phyloP scores from a whole-genome alignment of 1,140 invertebrate species.

The Drosophila arawakana region DNA sequence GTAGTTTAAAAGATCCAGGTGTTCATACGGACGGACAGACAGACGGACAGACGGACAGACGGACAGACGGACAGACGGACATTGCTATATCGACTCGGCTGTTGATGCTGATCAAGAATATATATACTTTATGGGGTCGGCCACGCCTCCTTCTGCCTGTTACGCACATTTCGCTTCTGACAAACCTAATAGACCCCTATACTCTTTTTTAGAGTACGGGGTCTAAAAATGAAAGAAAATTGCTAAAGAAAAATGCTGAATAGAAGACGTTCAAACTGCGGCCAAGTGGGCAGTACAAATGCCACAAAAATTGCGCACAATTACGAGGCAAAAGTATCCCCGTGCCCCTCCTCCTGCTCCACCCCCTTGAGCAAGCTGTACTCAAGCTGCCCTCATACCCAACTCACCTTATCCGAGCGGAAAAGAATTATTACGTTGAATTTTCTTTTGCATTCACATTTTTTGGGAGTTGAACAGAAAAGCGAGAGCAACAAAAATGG shows the following conservation, averaged over 20 bases:
- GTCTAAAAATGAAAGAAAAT: slow-evolving; percentile 15
- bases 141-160: too few species aligned
- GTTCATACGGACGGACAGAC: too few species aligned
- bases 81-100: too few species aligned
- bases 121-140: too few species aligned
- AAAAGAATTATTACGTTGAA: slow-evolving; percentile 83
- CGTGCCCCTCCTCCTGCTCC: not conserved
- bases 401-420: slow-evolving; percentile 74
- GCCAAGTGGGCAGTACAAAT: slow-evolving; percentile 31
- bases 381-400: slow-evolving; percentile 3
- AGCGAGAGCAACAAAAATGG: slow-evolving; percentile 31
- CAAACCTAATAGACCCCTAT: too few species aligned
- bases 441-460: slow-evolving; percentile 52
- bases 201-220: too few species aligned
- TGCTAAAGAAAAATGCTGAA: slow-evolving; percentile 45
- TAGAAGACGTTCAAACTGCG: slow-evolving; percentile 55
- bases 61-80: too few species aligned
- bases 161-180: too few species aligned
- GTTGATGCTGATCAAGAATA: too few species aligned
- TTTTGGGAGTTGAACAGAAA: slow-evolving; percentile 36
- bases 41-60: too few species aligned
- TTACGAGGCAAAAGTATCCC: slow-evolving; percentile 53
- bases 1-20: too few species aligned
- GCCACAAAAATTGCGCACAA: slow-evolving; percentile 77
- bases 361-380: not conserved